Evolutionary conservation across 1,140 invertebrate species (phyloP).

Genomic region (Pectinophora gossypiella): DNA sequence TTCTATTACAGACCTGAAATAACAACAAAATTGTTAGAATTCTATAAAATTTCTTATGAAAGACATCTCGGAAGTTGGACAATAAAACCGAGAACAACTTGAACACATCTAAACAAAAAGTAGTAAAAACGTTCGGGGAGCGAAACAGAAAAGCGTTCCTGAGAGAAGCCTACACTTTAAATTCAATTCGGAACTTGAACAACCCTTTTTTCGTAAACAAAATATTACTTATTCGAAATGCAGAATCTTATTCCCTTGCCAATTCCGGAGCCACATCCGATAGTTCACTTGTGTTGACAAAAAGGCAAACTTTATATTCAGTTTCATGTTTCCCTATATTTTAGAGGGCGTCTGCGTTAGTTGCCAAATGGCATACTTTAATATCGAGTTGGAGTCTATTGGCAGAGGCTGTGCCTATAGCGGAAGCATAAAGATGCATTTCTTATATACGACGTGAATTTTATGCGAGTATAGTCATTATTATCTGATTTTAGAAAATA

Average conservation of each 20-base stretch:
- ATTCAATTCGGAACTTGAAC: conserved; percentile 35
- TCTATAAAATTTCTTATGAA: neutral
- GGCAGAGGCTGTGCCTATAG: conserved; percentile 32
- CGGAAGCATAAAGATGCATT: conserved; percentile 31
- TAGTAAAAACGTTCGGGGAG: conserved; percentile 17
- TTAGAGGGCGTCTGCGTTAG: conserved; percentile 25
- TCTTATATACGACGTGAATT: conserved; percentile 1
- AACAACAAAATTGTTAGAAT: neutral
- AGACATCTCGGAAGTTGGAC: neutral
- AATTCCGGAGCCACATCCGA: conserved; percentile 29
- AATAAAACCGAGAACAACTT: neutral
- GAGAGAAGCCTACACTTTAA: conserved; percentile 23
- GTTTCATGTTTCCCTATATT: conserved; percentile 39
- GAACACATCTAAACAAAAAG: conserved; percentile 17
- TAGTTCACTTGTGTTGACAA: conserved; percentile 38
- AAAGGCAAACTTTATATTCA: conserved; percentile 47
- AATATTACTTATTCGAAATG: conserved; percentile 37
- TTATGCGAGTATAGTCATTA: neutral
- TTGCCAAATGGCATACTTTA: conserved; percentile 66
- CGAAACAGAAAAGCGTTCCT: neutral
- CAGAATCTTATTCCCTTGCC: conserved; percentile 47
- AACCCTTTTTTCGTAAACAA: conserved; percentile 35
- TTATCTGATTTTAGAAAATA: too few relatives aligned
- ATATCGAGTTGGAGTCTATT: conserved; percentile 52
- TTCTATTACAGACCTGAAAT: conserved; percentile 1